A percentile compares a stretch with the other conserved stretches of the same genome.
Conservation (phyloP, 2,888 invertebrate species). For the Arrhopalites spinosus region DNA sequence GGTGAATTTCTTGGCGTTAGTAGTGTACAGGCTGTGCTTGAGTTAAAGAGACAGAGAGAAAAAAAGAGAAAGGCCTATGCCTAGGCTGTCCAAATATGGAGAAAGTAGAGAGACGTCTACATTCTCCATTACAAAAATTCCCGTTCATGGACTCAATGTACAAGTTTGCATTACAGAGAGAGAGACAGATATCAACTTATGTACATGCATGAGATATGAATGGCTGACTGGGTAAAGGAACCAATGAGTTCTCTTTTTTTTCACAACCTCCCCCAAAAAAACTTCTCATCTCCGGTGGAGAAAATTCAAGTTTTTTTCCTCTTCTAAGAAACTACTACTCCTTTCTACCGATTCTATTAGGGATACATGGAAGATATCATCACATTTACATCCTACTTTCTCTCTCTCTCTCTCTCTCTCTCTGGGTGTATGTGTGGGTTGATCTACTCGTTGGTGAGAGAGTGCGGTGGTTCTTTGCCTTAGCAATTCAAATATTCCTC, state of each 20-base stretch:
- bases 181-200: not conserved
- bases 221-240: not conserved
- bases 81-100: not conserved
- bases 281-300: conserved; percentile 18
- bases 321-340: not conserved
- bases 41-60: not conserved
- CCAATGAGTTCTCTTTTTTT: not conserved
- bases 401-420: no score
- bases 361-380: conserved; percentile 19
- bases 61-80: not conserved
- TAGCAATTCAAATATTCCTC: conserved; percentile 7
- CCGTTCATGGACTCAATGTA: no score
- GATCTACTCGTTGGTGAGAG: not conserved
- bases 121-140: not conserved
- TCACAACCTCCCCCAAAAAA: not conserved
- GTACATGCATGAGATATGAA: not conserved
- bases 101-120: not conserved
- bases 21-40: not conserved
- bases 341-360: conserved; percentile 15
- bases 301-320: conserved; percentile 3
- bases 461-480: not conserved
- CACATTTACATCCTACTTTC: conserved; percentile 10
- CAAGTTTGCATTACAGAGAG: no score
- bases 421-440: not conserved
- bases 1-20: conserved; percentile 33